phyloP scores from a whole-genome alignment of 2,797 vertebrate genomes.

The Hippopotamyrus pictus region DNA sequence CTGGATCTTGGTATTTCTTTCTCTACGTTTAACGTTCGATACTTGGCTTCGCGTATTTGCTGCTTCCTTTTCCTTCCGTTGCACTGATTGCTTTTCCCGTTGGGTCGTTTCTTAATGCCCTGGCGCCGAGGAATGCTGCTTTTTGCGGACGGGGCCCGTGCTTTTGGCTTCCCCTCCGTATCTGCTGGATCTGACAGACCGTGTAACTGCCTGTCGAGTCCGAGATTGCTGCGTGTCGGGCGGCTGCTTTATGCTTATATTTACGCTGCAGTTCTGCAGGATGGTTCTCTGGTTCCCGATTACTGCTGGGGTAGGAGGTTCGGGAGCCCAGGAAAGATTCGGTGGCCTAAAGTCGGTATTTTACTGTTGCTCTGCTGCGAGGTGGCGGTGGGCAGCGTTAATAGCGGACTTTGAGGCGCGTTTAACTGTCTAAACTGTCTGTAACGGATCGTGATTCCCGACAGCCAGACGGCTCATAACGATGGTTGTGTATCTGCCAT shows the following conservation, averaged over 20 bases:
- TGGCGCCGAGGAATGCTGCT: constrained; percentile 50
- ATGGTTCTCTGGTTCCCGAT: no score
- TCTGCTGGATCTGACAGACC: background rate
- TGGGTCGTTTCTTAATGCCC: background rate
- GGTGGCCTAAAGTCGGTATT: background rate
- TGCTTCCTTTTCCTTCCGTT: background rate
- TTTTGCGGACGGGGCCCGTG: constrained; percentile 10
- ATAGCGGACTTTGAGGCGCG: background rate
- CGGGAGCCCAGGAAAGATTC: background rate
- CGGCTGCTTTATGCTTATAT: background rate
- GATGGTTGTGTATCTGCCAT: background rate
- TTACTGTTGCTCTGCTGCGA: background rate
- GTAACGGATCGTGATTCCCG: background rate
- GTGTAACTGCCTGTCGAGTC: background rate
- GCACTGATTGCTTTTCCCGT: background rate
- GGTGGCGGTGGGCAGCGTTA: background rate
- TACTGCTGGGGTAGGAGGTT: background rate
- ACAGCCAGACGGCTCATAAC: background rate
- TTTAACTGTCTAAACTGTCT: background rate
- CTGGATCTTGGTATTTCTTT: constrained; percentile 31
- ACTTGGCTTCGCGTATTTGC: background rate
- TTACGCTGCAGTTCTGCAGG: background rate
- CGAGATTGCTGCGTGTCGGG: background rate
- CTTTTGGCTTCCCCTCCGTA: background rate
- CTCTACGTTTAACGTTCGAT: background rate